Conservation (phyloP, 2,797 vertebrate genomes). For the Champsocephalus esox region DNA sequence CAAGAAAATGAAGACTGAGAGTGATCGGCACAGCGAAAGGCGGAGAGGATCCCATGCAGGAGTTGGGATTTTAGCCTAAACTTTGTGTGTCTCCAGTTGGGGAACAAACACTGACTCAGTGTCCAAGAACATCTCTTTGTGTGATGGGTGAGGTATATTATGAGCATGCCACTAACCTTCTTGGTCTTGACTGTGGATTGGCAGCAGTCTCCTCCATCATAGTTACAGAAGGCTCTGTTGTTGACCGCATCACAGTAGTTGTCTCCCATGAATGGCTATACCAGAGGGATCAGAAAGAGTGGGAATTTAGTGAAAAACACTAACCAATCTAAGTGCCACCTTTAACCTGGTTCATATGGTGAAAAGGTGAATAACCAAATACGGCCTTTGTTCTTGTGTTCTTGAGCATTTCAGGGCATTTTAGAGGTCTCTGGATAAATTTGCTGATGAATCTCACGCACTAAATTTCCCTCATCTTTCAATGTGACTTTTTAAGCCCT, state of each 20-base stretch:
- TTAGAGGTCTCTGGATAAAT: constrained; percentile 47
- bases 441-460: constrained; percentile 66
- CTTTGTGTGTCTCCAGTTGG: constrained; percentile 26
- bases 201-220: constrained; percentile 98
- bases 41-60: constrained; percentile 10
- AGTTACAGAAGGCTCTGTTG: constrained; percentile 98
- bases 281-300: constrained; percentile 19
- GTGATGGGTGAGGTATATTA: constrained; percentile 2
- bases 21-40: neutral
- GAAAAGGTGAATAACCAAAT: neutral
- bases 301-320: constrained; percentile 11
- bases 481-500: constrained; percentile 69
- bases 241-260: constrained; percentile 98
- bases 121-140: constrained; percentile 19
- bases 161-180: constrained; percentile 85
- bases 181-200: constrained; percentile 97
- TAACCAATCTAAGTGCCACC: neutral
- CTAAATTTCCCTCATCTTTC: constrained; percentile 72
- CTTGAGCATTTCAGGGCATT: constrained; percentile 29
- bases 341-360: constrained; percentile 12
- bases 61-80: constrained; percentile 22
- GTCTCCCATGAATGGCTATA: constrained; percentile 95
- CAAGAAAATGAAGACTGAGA: constrained; percentile 6
- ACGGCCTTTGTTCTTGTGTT: constrained; percentile 21
- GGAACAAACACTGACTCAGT: constrained; percentile 30